phyloP scores from a whole-genome alignment of 2,113 vertebrate genomes.

The Solenodon paradoxus region DNA sequence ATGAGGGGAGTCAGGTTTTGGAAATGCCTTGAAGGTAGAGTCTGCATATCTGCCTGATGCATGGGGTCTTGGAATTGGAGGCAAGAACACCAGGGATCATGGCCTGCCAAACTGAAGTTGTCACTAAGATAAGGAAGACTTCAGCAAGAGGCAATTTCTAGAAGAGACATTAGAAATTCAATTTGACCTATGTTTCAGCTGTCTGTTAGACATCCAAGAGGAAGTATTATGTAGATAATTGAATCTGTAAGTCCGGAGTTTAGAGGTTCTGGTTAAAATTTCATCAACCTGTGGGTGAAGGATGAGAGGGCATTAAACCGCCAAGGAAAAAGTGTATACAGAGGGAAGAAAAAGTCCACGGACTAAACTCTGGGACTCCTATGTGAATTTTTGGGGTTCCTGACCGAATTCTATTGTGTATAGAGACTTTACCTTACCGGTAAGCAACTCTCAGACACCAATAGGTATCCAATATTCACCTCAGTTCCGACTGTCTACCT shows the following conservation, averaged over 20 bases:
- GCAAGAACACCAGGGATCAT: neutral
- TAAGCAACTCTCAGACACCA: too few relatives aligned
- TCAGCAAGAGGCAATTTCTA: neutral
- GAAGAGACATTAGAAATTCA: neutral
- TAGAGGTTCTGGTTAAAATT: neutral
- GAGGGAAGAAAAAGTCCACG: neutral
- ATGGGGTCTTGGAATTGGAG: neutral
- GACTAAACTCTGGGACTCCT: neutral
- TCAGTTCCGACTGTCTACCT: too few relatives aligned
- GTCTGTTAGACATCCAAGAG: neutral
- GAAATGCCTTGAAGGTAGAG: neutral
- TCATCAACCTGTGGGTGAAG: neutral
- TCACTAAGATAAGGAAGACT: neutral
- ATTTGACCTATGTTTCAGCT: neutral
- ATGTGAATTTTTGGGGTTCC: neutral
- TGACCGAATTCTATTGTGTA: too few relatives aligned
- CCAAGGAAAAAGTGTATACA: fast-evolving
- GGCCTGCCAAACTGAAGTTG: neutral
- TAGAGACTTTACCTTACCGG: too few relatives aligned
- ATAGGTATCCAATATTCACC: too few relatives aligned
- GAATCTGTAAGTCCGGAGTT: neutral
- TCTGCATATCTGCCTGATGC: neutral
- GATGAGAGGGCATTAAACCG: neutral
- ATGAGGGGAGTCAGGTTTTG: neutral
- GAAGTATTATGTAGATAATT: neutral